phyloP scores from a whole-genome alignment of 2,888 invertebrate species.

The Plagiodera versicolora region DNA sequence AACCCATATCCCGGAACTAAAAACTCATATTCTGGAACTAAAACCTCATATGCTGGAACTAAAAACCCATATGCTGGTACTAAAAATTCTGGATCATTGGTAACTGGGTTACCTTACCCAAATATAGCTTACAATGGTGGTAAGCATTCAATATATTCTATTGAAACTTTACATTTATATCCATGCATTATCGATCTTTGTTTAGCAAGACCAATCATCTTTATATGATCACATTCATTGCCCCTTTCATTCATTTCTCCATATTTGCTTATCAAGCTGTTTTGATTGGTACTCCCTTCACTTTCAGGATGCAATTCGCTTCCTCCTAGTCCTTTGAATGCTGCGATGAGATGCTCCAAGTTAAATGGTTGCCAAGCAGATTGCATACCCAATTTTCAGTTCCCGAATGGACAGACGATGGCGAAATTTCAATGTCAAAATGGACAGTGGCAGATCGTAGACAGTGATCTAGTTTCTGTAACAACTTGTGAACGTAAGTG shows the following conservation, averaged over 20 bases:
- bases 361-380: slow-evolving; percentile 58
- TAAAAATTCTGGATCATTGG: background rate
- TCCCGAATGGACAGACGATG: slow-evolving; percentile 58
- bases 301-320: slow-evolving; percentile 46
- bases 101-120: background rate
- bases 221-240: too few species aligned
- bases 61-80: background rate
- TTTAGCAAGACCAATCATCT: too few species aligned
- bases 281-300: too few species aligned
- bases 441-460: slow-evolving; percentile 57
- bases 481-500: slow-evolving; percentile 67
- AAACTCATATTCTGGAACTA: slow-evolving; percentile 6
- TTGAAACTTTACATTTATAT: too few species aligned
- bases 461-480: slow-evolving; percentile 53
- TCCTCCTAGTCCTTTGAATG: slow-evolving; percentile 49
- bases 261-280: too few species aligned
- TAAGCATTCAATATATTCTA: too few species aligned
- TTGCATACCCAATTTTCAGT: slow-evolving; percentile 57
- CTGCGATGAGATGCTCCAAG: slow-evolving; percentile 48
- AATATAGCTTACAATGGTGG: too few species aligned
- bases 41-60: slow-evolving; percentile 4
- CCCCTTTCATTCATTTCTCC: slow-evolving; percentile 9
- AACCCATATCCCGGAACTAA: slow-evolving; percentile 6
- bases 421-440: slow-evolving; percentile 57
- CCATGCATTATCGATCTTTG: too few species aligned